Evolutionary conservation across 2,113 vertebrate genomes (phyloP), one percentile per base, ranked within the genome.

Genomic region (Myrmecophaga tridactyla): DNA sequence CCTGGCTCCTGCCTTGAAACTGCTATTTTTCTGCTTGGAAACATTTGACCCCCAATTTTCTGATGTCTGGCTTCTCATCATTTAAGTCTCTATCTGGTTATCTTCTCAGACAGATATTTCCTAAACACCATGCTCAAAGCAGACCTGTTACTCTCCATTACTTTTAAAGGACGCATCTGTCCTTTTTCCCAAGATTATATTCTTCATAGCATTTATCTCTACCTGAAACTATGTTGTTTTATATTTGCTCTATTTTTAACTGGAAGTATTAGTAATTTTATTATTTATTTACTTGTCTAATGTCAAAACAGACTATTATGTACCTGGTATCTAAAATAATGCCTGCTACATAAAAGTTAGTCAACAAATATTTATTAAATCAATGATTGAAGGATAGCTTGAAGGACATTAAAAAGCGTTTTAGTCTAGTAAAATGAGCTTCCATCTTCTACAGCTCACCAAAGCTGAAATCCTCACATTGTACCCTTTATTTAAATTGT

Each of bases 191-290:
- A 34, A 14, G 62, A 82, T 89, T 77, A 77, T 60, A 65, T 75
- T 65, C 12, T 83, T 93, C 36, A 80, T 29, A n/a, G 18, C 67
- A 18, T 10, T 81, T 83, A 41, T 21, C 39, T 73, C 12, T 18
- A 69, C 31, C n/a, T 76, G 60, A 73, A 73, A 69, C 39, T 20
- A 84, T 51, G 90, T 96, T 90, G 8, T 89, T 92, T 92, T 73
- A 31, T 48, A 46, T 53, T 72, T 85, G n/a, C 67, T 34, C 34
- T 80, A 89, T 23, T 92, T 72, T 29, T 72, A 86, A 4, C 43
- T 75, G 1, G 84, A 93, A 82, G 41, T 39, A 80, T 48, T 73
- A 67, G 70, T 70, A 39, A 81, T 29, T 60, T 82, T n/a, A 75
- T 62, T 73, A 67, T 76, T 76, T 56, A 73, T 31, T 60, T 82